Percentiles rank a stretch among this genome's conserved stretches.
Conservation (phyloP, 2,113 vertebrate genomes). For the Ibidorhyncha struthersii region DNA sequence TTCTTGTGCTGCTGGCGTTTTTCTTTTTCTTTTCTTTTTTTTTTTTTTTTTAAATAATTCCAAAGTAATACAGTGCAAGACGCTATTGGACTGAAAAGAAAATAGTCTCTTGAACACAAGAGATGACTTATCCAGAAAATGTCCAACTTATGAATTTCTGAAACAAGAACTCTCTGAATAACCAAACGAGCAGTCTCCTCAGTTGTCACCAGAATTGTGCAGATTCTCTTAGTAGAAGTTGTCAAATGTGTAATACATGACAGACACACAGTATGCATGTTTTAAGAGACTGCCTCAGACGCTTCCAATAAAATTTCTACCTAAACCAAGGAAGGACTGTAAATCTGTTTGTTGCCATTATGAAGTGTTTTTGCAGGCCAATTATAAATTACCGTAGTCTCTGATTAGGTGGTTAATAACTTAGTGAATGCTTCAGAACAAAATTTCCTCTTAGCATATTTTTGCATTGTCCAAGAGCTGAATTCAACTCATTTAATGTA, state of each 20-base stretch:
- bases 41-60: neutral
- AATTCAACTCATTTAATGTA: neutral
- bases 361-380: neutral
- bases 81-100: neutral
- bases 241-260: neutral
- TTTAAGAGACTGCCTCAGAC: neutral
- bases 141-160: neutral
- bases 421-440: neutral
- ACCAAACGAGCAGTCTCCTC: neutral
- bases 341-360: neutral
- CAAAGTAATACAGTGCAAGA: neutral
- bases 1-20: neutral
- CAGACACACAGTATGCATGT: fast-evolving
- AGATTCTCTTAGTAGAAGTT: neutral
- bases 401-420: neutral
- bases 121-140: neutral
- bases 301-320: neutral
- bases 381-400: neutral
- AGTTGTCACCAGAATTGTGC: neutral
- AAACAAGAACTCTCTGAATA: neutral
- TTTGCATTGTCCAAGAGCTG: neutral
- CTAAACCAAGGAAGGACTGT: neutral
- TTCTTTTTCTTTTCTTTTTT: neutral
- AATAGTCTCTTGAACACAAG: neutral
- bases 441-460: neutral